Percentiles rank a stretch among this genome's conserved stretches.
Evolutionary conservation across 2,888 invertebrate genomes (phyloP).

Genomic region (Lamellibrachia columna): DNA sequence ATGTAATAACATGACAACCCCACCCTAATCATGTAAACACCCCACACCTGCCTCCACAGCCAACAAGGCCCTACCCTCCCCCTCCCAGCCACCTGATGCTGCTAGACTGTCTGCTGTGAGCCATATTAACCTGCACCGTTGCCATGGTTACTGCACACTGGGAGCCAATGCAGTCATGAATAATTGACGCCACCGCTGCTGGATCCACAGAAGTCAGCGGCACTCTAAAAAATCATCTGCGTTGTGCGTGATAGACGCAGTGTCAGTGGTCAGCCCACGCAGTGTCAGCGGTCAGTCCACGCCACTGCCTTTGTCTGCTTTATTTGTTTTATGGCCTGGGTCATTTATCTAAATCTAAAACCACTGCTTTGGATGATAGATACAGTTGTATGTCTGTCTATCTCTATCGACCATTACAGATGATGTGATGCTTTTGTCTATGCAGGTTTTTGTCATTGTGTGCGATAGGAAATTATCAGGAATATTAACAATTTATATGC

Average conservation of each 20-base stretch:
- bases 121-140: conserved; percentile 3
- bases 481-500: neutral
- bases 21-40: neutral
- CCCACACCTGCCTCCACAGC: neutral
- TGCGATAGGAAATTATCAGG: too few relatives aligned
- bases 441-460: too few relatives aligned
- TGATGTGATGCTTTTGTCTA: too few relatives aligned
- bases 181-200: neutral
- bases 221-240: neutral
- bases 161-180: neutral
- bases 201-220: neutral
- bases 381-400: too few relatives aligned
- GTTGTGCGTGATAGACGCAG: neutral
- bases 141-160: neutral
- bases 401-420: too few relatives aligned
- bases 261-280: neutral
- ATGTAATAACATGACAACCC: neutral
- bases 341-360: too few relatives aligned
- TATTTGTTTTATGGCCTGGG: neutral
- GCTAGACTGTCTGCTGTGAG: neutral
- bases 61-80: neutral
- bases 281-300: neutral
- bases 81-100: neutral
- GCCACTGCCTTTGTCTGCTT: neutral
- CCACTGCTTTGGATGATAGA: too few relatives aligned